Conservation (phyloP, 2,113 vertebrate genomes). For the Picathartes gymnocephalus region DNA sequence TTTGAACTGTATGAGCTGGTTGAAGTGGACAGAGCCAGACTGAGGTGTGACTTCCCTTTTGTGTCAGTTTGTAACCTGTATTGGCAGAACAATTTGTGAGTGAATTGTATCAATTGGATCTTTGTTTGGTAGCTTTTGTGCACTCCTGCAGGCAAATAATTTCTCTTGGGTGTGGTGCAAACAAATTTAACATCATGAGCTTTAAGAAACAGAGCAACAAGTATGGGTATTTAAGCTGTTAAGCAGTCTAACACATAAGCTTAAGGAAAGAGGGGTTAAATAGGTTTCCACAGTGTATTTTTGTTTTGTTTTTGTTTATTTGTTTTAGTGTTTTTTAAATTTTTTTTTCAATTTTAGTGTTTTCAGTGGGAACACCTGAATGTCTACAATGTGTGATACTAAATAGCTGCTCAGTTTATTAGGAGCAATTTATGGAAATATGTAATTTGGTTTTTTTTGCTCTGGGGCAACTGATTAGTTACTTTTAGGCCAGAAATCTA, state of each 20-base stretch:
- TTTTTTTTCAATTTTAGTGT: not conserved
- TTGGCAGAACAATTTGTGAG: conserved; percentile 14
- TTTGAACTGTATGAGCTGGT: not conserved
- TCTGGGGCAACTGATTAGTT: not conserved
- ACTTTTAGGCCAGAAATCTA: not conserved
- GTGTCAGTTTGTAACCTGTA: not conserved
- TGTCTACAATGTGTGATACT: not conserved
- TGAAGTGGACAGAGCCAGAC: not conserved
- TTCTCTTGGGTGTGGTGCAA: not conserved
- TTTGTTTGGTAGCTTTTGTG: not conserved
- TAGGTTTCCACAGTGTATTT: not conserved
- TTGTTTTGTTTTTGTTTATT: not conserved
- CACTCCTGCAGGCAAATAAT: not conserved
- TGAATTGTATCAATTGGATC: not conserved
- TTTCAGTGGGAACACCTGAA: not conserved
- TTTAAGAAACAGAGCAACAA: not conserved
- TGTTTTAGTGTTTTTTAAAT: not conserved
- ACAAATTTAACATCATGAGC: not conserved
- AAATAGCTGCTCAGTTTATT: not conserved
- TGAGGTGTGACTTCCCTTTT: not conserved
- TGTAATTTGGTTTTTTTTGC: not conserved
- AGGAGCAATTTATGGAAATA: not conserved
- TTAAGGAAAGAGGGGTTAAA: not conserved
- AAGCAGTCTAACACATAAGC: not conserved
- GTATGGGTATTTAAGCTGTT: not conserved